Conservation (phyloP, 2,797 vertebrate species). For the Scolopax bukidnonensis region DNA sequence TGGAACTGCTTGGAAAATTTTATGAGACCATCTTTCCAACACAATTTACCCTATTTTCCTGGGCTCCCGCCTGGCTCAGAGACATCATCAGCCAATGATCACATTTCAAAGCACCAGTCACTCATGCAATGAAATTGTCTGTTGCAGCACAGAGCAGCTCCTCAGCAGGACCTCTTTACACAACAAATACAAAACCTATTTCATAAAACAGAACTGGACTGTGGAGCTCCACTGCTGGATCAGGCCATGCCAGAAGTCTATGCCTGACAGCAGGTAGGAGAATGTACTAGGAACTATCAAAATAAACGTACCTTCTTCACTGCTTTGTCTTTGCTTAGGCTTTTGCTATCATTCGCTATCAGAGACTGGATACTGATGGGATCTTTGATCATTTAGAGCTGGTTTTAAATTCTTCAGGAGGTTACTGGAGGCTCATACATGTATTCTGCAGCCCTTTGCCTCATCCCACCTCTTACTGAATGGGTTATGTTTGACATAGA, state of each 20-base stretch:
- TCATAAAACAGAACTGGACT: not conserved
- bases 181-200: not conserved
- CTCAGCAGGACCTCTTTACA: not conserved
- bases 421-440: not conserved
- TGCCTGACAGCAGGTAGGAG: not conserved
- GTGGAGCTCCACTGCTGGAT: not conserved
- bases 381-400: not conserved
- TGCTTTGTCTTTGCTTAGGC: not conserved
- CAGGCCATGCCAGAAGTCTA: not conserved
- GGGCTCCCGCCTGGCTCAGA: constrained; percentile 12
- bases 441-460: not conserved
- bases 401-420: not conserved
- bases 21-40: not conserved
- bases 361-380: not conserved
- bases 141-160: not conserved
- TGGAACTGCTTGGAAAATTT: not conserved
- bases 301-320: not conserved
- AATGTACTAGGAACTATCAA: not conserved
- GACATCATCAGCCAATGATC: not conserved
- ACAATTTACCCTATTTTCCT: not conserved
- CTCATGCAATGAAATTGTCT: not conserved
- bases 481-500: not conserved
- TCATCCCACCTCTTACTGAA: not conserved
- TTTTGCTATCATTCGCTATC: not conserved
- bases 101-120: not conserved